These are phyloP conservation scores for Melangyna quadrimaculata DNA, from an alignment of 2,888 invertebrate genomes.

Conservation along the genomic window DNA sequence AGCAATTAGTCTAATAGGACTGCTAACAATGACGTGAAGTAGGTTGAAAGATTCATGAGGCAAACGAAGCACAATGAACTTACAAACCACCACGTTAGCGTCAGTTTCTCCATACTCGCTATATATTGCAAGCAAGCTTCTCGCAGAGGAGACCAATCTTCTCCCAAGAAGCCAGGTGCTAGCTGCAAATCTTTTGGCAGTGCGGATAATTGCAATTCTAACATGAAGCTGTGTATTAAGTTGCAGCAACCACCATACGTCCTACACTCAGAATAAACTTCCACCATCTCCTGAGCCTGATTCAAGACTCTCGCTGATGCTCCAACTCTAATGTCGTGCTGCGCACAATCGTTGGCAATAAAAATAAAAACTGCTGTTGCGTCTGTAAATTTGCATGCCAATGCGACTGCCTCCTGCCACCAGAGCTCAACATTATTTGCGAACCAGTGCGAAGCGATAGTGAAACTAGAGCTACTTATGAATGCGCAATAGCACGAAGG, in stretches of 20 bases:
- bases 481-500: constrained; percentile 43
- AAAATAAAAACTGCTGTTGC: constrained; percentile 33
- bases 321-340: constrained; percentile 27
- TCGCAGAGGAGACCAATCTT: background rate
- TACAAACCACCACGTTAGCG: background rate
- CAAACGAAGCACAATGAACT: constrained; percentile 30
- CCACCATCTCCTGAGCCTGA: constrained; percentile 18
- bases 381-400: constrained; percentile 41
- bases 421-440: background rate
- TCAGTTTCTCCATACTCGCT: constrained; percentile 15
- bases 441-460: background rate
- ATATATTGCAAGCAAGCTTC: background rate
- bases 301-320: background rate
- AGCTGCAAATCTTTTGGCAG: constrained; percentile 24
- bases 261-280: constrained; percentile 55
- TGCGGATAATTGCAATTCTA: constrained; percentile 40
- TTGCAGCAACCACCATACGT: constrained; percentile 20
- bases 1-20: constrained; percentile 67
- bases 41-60: constrained; percentile 67
- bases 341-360: constrained; percentile 37
- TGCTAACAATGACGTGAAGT: constrained; percentile 67
- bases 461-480: constrained; percentile 50
- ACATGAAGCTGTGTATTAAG: constrained; percentile 3
- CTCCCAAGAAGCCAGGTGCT: constrained; percentile 28
- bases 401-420: constrained; percentile 12